Percentiles rank a stretch among this genome's conserved stretches.
Evolutionary conservation across 2,113 vertebrate species (phyloP).

Genomic region (Syrmaticus mikado): DNA sequence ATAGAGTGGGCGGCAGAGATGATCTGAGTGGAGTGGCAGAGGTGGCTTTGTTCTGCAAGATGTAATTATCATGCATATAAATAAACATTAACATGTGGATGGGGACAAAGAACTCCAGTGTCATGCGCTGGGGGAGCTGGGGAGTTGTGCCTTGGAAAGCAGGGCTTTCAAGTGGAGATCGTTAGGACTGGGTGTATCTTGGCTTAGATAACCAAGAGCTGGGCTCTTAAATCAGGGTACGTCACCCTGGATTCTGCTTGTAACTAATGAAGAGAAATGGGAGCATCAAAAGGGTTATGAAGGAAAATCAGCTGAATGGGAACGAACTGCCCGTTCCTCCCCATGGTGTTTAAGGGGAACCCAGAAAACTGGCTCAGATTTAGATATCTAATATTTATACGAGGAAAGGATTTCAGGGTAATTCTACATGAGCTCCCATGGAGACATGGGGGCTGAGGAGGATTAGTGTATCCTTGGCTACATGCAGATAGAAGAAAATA

Average conservation of each 20-base stretch:
- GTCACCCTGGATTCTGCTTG: neutral
- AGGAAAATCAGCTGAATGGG: neutral
- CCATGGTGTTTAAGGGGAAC: neutral
- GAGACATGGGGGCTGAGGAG: neutral
- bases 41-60: neutral
- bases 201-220: neutral
- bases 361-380: neutral
- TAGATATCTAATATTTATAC: neutral
- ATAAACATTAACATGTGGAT: neutral
- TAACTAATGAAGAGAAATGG: neutral
- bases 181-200: accelerated
- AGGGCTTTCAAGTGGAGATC: neutral
- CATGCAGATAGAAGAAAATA: neutral
- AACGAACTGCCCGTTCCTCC: neutral
- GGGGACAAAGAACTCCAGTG: neutral
- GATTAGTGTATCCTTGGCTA: neutral
- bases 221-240: neutral
- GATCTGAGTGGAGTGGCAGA: neutral
- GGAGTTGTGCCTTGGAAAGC: neutral
- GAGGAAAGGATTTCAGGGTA: neutral
- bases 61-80: neutral
- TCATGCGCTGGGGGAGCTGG: accelerated
- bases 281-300: neutral
- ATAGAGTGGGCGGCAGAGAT: neutral
- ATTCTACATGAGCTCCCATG: neutral